A percentile compares a stretch with the other conserved stretches of the same genome.
Evolutionary conservation across 2,797 vertebrate species (phyloP).

Genomic region (Chanos chanos): DNA sequence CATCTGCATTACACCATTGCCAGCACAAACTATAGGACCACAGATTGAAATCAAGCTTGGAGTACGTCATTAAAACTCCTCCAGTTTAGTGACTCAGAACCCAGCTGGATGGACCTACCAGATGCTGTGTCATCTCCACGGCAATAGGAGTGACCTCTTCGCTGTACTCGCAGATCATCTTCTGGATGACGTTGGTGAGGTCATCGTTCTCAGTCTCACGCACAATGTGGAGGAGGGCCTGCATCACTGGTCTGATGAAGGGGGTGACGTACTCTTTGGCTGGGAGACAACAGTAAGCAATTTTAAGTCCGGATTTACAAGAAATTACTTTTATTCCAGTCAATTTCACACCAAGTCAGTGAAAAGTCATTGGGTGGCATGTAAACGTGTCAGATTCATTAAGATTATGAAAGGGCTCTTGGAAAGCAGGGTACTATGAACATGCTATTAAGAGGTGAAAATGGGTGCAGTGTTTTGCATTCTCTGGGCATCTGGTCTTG

Average conservation of each 20-base stretch:
- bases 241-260: slow-evolving; percentile 97
- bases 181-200: slow-evolving; percentile 98
- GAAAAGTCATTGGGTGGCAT: no score
- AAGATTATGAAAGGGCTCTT: no score
- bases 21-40: no score
- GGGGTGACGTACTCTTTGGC: slow-evolving; percentile 98
- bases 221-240: slow-evolving; percentile 98
- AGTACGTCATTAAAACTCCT: neutral
- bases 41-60: no score
- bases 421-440: neutral
- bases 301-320: no score
- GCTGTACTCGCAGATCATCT: slow-evolving; percentile 99
- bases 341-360: no score
- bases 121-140: slow-evolving; percentile 98
- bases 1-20: no score
- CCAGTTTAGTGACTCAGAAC: neutral
- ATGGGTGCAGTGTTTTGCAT: no score
- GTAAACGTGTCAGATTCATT: no score
- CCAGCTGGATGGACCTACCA: slow-evolving; percentile 72
- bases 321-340: no score
- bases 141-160: slow-evolving; percentile 98
- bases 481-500: no score
- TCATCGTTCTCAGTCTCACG: slow-evolving; percentile 98
- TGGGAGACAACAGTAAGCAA: slow-evolving; percentile 39
- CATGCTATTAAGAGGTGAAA: no score